Evolutionary conservation across 2,797 vertebrate genomes (phyloP).

Genomic region (Sandelia bainsii): DNA sequence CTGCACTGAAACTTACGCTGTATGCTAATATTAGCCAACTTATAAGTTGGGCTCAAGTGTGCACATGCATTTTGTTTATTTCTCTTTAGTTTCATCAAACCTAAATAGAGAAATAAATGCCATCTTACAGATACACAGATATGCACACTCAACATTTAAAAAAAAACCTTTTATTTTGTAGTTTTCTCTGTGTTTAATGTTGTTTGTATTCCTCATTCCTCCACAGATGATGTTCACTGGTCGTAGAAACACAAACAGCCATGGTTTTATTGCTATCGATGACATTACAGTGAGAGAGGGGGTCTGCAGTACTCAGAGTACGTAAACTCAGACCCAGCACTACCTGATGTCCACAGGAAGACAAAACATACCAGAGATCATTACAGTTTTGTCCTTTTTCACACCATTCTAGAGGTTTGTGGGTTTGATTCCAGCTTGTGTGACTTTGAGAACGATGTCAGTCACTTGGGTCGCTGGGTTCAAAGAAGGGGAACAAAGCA

Average conservation of each 20-base stretch:
- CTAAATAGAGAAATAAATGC: too few relatives aligned
- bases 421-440: slow-evolving; percentile 82
- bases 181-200: neutral
- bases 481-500: slow-evolving; percentile 61
- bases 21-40: too few relatives aligned
- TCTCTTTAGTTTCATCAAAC: too few relatives aligned
- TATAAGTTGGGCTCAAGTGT: neutral
- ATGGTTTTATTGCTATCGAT: slow-evolving; percentile 84
- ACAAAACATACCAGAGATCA: neutral
- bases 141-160: neutral
- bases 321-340: slow-evolving; percentile 16
- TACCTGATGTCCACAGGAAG: neutral
- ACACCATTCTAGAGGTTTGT: slow-evolving; percentile 70
- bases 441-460: slow-evolving; percentile 68
- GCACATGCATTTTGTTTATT: neutral
- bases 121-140: neutral
- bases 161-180: neutral
- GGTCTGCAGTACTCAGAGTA: slow-evolving; percentile 71
- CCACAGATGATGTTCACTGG: slow-evolving; percentile 76
- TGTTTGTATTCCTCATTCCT: neutral
- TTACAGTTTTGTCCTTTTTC: neutral
- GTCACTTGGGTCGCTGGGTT: slow-evolving; percentile 67
- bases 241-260: slow-evolving; percentile 60
- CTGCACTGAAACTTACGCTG: too few relatives aligned
- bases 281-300: slow-evolving; percentile 80